A percentile compares a stretch with the other conserved stretches of the same genome.
Conservation (phyloP, 2,888 invertebrate species). For the Bembecia ichneumoniformis region DNA sequence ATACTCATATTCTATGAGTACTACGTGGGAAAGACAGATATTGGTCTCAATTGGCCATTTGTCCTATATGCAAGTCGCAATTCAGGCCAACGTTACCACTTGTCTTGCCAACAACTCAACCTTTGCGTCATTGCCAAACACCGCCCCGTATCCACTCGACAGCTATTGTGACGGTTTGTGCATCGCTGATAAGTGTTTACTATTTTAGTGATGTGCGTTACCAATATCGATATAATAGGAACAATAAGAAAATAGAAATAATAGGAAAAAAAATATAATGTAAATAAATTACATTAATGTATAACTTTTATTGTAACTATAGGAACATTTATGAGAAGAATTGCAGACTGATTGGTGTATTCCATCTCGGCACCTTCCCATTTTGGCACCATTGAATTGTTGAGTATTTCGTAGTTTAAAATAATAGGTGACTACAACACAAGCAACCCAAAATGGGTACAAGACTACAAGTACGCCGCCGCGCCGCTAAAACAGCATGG, state of each 20-base stretch:
- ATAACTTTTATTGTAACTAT: neutral
- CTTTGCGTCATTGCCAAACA: constrained; percentile 17
- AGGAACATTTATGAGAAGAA: neutral
- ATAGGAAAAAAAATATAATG: no score
- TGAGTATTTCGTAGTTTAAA: no score
- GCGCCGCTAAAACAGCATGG: no score
- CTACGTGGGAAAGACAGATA: no score
- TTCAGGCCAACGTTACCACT: neutral
- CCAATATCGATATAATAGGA: constrained; percentile 9
- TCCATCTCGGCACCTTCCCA: no score
- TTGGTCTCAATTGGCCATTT: neutral
- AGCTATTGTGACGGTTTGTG: constrained; percentile 37
- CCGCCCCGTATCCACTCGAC: constrained; percentile 50
- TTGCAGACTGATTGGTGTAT: neutral
- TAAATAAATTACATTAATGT: no score
- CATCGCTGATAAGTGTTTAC: constrained; percentile 30
- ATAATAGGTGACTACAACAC: no score
- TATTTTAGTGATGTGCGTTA: neutral
- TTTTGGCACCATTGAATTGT: no score
- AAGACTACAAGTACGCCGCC: no score
- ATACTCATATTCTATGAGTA: no score
- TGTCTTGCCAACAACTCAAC: no score
- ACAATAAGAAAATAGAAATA: neutral
- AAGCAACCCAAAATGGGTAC: no score
- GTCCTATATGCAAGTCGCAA: neutral